phyloP scores from a whole-genome alignment of 2,113 vertebrate genomes.

The Plecotus auritus region DNA sequence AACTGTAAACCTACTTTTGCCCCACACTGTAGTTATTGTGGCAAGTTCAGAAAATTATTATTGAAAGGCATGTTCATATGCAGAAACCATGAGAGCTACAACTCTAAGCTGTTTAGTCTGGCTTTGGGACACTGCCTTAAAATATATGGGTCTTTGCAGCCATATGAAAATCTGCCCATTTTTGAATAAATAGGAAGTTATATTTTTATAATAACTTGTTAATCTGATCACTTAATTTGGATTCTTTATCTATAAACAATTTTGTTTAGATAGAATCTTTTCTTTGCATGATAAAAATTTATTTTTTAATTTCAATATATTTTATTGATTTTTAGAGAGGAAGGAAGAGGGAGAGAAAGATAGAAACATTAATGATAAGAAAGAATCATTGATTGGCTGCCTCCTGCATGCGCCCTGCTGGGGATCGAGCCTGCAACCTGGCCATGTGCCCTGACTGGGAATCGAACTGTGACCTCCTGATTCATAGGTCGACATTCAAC shows the following conservation, averaged over 20 bases:
- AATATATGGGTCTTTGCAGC: background rate
- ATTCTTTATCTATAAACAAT: background rate
- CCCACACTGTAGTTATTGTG: background rate
- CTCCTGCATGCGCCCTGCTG: too few relatives aligned
- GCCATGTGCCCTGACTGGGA: too few relatives aligned
- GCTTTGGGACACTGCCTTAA: background rate
- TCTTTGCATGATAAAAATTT: too few relatives aligned
- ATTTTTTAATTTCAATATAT: too few relatives aligned
- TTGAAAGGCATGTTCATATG: background rate
- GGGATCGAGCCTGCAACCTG: too few relatives aligned
- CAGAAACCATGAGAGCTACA: background rate
- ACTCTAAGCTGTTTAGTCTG: background rate
- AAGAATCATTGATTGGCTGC: too few relatives aligned
- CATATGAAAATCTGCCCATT: background rate
- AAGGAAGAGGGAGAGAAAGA: too few relatives aligned
- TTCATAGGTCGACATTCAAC: too few relatives aligned
- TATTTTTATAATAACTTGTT: background rate
- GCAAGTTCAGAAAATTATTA: background rate
- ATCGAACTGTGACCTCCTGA: too few relatives aligned
- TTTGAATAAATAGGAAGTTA: background rate
- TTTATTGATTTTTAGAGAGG: too few relatives aligned
- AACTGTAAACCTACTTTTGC: background rate
- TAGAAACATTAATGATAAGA: too few relatives aligned
- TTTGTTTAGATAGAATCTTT: background rate
- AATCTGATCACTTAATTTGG: constrained; percentile 1